Evolutionary conservation across 2,113 vertebrate species (phyloP), one percentile per base, ranked within the genome.

Genomic region (Neomonachus schauinslandi): DNA sequence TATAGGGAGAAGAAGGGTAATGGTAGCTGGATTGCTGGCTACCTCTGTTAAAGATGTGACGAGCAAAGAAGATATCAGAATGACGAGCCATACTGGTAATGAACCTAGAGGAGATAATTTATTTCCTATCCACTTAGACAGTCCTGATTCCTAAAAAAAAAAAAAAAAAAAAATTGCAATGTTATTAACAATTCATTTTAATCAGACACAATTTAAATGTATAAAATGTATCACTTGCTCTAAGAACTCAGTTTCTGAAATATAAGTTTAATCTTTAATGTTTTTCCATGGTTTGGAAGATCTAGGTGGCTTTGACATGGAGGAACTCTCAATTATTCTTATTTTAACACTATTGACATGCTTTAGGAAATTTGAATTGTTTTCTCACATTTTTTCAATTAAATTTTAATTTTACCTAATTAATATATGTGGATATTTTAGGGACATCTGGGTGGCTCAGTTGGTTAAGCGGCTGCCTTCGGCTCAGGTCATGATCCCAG

Each of bases 21-120:
- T 99, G 49, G 99, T 99, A 91, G 99, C 99, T 57, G 99, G 99
- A 82, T 99, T 99, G 98, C 99, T 99, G 97, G 99, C 99, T 96
- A 99, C 99, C 97, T 99, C 99, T 46, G 99, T 99, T 95, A 99
- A 98, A 39, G 98, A 99, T 69, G 99, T 99, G 93, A 99, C 99
- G 26, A 99, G 99, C 98, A 99, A 93, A 97, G 99, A 99, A 36
- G 99, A 99, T 65, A 99, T 98, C 16, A 99, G 96, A 80, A 99
- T 98, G 33, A 99, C 82, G 28, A 99, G 92, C 98, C 99, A 98
- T 59, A 98, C 82, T 4, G 99, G 99, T 53, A 99, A 98, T 14
- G 99, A 99, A 63, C 99, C 99, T 90, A 99, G 95, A 88, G 99
- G 99, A 49, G 98, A 98, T 97, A 99, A 98, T 98, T 99, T 99